Base-by-base conservation (phyloP, 2,888 invertebrate genomes). In the Lepidocyrtoides sp. region DNA sequence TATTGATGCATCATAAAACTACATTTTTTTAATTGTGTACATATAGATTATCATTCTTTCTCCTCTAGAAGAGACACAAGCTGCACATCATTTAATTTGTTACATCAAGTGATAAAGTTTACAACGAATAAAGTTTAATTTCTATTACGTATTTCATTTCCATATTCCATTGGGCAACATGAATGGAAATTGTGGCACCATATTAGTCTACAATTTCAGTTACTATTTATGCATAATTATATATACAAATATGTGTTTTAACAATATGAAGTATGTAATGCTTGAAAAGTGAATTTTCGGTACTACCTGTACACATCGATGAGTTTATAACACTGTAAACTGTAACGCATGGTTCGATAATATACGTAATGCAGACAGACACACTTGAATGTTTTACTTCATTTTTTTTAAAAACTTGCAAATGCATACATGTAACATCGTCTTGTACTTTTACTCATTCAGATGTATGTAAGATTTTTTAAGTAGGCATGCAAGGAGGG, bases 341-440 rank as follows among this genome's bases (percentile, higher is more conserved):
- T 7, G 36, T 29, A 63, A 14, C 44, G 12, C 44, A 48, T 48
- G 17, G 8, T 5, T 5, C 17, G n/a, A 20, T 48, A 2, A 20
- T 23, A 8, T 23, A 69, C 17, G 36, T 36, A 36, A 23, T 14
- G 20, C 4, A 17, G 29, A 66, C 66, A 66, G 12, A 41, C 41
- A 41, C 17, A 72, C 41, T 69, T 23, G 0, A 17, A 20, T 23
- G 66, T 32, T 72, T 72, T 69, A 57, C 7, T 36, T 36, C 7
- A 36, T 36, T 4, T 36, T 36, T 36, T 72, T 10, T n/a, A n/a
- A n/a, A n/a, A 72, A 72, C 41, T 72, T 72, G 69, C 69, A 72
- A 36, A 44, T 69, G 17, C 36, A 69, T 72, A 69, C 41, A 44
- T 20, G 41, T 72, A 72, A 32, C 51, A 51, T 48, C 77, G 26